A percentile compares a stretch with the other conserved stretches of the same genome.
Conservation (phyloP, 2,113 vertebrate species). For the Platichthys stellatus region DNA sequence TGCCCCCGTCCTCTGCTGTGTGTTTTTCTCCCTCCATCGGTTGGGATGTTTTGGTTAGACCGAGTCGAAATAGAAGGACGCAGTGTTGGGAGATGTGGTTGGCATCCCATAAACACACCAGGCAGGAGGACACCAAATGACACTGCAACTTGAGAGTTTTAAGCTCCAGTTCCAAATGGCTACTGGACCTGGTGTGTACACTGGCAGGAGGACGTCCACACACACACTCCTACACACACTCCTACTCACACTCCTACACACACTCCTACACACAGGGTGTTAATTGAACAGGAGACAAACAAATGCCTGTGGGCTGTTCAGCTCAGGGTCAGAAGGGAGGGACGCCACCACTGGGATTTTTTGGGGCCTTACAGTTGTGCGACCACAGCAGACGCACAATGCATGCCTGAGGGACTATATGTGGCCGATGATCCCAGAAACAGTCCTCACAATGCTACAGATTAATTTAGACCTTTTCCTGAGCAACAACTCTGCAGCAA, state of each 20-base stretch:
- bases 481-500: background rate
- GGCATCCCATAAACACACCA: conserved; percentile 52
- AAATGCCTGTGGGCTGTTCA: conserved; percentile 72
- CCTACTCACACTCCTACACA: background rate
- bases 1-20: conserved; percentile 17
- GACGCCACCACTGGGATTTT: conserved; percentile 26
- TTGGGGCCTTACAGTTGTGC: conserved; percentile 8
- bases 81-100: conserved; percentile 21
- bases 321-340: conserved; percentile 60
- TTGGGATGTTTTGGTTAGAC: conserved; percentile 37
- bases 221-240: conserved; percentile 6
- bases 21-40: conserved; percentile 14
- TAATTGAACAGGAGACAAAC: conserved; percentile 63
- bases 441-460: background rate
- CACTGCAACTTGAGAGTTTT: background rate
- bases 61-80: conserved; percentile 49
- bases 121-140: background rate
- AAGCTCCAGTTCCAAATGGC: background rate
- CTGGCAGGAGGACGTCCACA: background rate
- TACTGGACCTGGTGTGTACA: background rate
- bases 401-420: background rate
- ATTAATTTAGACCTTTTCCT: background rate
- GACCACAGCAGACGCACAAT: background rate
- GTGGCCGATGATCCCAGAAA: background rate
- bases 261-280: conserved; percentile 20